Base-by-base conservation (phyloP, 1,140 invertebrate genomes). In the Heliothis virescens region DNA sequence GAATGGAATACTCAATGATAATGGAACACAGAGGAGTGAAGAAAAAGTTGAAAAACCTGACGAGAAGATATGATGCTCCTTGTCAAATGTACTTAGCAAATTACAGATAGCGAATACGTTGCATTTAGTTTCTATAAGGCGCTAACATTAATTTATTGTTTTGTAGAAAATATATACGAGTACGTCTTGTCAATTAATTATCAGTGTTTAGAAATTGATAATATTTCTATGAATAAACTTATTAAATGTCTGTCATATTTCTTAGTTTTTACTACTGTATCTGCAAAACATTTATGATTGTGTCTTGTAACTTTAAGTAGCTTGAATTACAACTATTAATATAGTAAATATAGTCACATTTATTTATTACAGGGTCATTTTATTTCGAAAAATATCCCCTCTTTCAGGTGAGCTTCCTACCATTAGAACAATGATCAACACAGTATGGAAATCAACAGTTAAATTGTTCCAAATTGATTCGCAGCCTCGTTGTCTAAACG, bases 41-140 rank as follows among this genome's bases (percentile, higher is more conserved):
- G 87, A 89, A 11, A 90, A 88, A 55, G 62, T 18, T 26, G 81
- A 86, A 52, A 83, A 63, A 74, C 9, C 62, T 12, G 62, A 77
- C 16, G 34, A 10, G 11, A 48, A 67, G 21, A 26, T 26, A 67
- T 75, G 41, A 48, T 63, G 55, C 52, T 15, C 75, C 75, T 67
- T 15, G 21, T 18, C 5, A 26, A 18, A 65, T 50, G 1, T 48
- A 53, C 1, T 29, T 65, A 65, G 69, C 72, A 50, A 80, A 60
- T 29, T 21, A 26, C 50, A 48, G 16, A n/a, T 34, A 21, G n/a
- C 15, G 16, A 63, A 65, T 53, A 53, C 29, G 57, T 76, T 63
- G 59, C 60, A 29, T 50, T 53, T 15, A 26, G 48, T 71, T 71
- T 71, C 26, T 29, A 1, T 26, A n/a, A 71, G 67, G 67, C 67